Base-by-base conservation (phyloP, 2,113 vertebrate species). In the Catharus fuscescens region DNA sequence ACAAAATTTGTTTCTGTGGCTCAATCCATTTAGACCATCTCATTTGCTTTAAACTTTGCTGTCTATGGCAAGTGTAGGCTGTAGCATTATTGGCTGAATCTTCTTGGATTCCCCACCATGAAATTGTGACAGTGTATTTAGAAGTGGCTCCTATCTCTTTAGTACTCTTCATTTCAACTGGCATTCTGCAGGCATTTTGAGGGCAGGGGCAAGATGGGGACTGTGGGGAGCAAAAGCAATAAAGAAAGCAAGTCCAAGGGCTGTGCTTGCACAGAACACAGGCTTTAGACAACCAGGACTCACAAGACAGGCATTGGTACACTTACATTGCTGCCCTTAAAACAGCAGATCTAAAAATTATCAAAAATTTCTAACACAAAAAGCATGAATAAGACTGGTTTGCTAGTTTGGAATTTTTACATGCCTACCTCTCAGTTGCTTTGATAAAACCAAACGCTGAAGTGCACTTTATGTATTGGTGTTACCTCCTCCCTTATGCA, bases 141-240 rank as follows among this genome's bases (percentile, higher is more conserved):
- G 60, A 86, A 80, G 56, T 32, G 0, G 21, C n/a, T 62, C 52
- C 34, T 86, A 16, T 14, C 10, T 79, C 52, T 48, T 59, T 24
- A 34, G 47, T 23, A 53, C 10, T 78, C 60, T 45, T 77, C 8
- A 79, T 53, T 89, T 95, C 36, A 72, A 3, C 32, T 44, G 50
- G 11, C 11, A 44, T 78, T 73, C 45, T 54, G 42, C 36, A 38
- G 24, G 20, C 12, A 34, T 81, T 72, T 53, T 14, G 29, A 36
- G 25, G 8, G 15, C 10, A 57, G 32, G 8, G 38, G 13, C 0
- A 0, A 90, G 23, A 40, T 28, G 12, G 11, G 24, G 48, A 60
- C 13, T 54, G 42, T 21, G 34, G n/a, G 53, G 36, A 72, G 48
- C 79, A n/a, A 45, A 66, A 66, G 54, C 10, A 87, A 50, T 26